Evolutionary conservation across 2,888 invertebrate genomes (phyloP).

Genomic region (Amphiduros pacificus): DNA sequence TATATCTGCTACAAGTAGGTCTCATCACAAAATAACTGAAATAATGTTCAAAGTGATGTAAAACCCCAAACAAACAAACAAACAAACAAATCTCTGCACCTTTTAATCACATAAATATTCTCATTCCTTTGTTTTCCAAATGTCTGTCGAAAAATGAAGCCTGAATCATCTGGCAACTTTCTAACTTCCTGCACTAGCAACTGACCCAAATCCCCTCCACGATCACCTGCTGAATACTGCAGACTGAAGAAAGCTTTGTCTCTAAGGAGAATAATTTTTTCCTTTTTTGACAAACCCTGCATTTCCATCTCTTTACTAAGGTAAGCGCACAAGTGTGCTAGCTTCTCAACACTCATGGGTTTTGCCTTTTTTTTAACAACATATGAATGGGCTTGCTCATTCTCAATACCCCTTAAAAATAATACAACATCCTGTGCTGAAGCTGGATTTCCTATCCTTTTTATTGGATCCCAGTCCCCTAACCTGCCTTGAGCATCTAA

Average conservation of each 20-base stretch:
- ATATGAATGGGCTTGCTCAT: neutral
- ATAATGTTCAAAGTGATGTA: too few species aligned
- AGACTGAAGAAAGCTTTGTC: neutral
- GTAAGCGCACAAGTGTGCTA: neutral
- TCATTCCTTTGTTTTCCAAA: neutral
- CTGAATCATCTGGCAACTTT: neutral
- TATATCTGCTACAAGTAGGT: too few species aligned
- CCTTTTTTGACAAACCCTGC: neutral
- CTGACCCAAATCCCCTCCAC: neutral
- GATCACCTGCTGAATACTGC: neutral
- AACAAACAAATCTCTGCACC: too few species aligned
- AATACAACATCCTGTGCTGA: neutral
- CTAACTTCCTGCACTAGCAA: neutral
- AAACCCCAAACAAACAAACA: too few species aligned
- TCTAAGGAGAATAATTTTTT: neutral
- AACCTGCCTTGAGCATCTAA: neutral
- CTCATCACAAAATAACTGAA: too few species aligned
- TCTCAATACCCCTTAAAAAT: neutral
- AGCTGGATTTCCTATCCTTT: neutral
- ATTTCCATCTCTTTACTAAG: neutral
- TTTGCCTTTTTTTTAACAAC: neutral
- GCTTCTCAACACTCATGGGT: neutral
- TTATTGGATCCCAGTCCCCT: neutral
- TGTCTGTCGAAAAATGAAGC: neutral
- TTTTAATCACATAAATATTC: neutral